phyloP scores from a whole-genome alignment of 2,888 invertebrate genomes.

The Nysson spinosus region DNA sequence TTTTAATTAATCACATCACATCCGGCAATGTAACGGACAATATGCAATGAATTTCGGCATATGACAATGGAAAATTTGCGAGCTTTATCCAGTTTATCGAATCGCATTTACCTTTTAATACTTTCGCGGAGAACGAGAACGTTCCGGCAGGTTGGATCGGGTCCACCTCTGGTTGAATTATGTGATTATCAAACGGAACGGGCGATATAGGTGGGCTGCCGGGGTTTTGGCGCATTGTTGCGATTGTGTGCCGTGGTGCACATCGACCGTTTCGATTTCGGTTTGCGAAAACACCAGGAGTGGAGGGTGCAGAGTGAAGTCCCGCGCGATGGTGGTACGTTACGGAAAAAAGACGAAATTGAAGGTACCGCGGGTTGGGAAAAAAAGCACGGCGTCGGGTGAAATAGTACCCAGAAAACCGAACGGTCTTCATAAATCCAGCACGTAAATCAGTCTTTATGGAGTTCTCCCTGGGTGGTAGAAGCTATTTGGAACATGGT shows the following conservation, averaged over 20 bases:
- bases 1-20: constrained; percentile 47
- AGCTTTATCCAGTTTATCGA: constrained; percentile 40
- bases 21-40: too few species aligned
- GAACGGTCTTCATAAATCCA: constrained; percentile 75
- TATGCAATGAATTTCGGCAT: too few species aligned
- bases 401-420: constrained; percentile 72
- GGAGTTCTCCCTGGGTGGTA: constrained; percentile 62
- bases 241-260: constrained; percentile 14
- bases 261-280: constrained; percentile 23
- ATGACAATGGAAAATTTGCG: constrained; percentile 49
- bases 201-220: constrained; percentile 24
- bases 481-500: constrained; percentile 60
- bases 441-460: constrained; percentile 75
- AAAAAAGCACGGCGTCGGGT: constrained; percentile 54
- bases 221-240: constrained; percentile 32
- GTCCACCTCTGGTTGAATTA: constrained; percentile 46
- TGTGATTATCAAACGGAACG: constrained; percentile 51
- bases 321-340: constrained; percentile 5
- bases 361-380: constrained; percentile 50
- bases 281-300: constrained; percentile 1
- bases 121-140: constrained; percentile 23
- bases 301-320: neutral
- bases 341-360: constrained; percentile 34
- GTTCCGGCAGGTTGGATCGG: constrained; percentile 17
- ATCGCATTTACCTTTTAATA: constrained; percentile 44